A percentile compares a stretch with the other conserved stretches of the same genome.
Conservation (phyloP, 2,888 invertebrate genomes). For the Mimas tiliae region DNA sequence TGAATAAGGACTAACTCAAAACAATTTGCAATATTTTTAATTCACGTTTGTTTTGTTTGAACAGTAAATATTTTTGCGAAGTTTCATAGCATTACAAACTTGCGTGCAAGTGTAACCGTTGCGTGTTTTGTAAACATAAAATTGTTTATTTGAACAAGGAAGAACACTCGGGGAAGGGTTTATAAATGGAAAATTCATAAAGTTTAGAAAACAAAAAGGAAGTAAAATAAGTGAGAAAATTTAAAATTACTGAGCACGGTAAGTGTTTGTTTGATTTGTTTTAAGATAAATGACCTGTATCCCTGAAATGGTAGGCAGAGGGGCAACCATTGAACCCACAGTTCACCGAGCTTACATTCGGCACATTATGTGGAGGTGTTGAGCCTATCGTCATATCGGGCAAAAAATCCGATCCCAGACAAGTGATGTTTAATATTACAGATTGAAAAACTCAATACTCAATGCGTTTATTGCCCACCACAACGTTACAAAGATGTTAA, state of each 20-base stretch:
- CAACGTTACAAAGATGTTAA: no score
- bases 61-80: constrained; percentile 1
- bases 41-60: background rate
- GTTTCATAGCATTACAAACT: constrained; percentile 12
- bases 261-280: background rate
- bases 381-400: no score
- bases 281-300: no score
- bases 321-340: no score
- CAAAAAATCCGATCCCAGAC: no score
- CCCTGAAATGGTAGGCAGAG: no score
- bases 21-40: background rate
- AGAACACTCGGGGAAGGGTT: background rate
- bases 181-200: background rate
- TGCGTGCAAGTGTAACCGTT: background rate
- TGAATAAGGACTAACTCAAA: background rate
- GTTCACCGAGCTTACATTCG: no score
- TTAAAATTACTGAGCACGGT: background rate
- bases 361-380: no score
- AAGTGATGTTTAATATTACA: no score
- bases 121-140: constrained; percentile 9
- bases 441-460: no score
- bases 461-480: no score
- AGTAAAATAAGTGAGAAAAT: background rate
- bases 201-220: background rate
- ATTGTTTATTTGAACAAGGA: constrained; percentile 10